Base-by-base conservation (phyloP, 2,797 vertebrate genomes). In the Discoglossus pictus region DNA sequence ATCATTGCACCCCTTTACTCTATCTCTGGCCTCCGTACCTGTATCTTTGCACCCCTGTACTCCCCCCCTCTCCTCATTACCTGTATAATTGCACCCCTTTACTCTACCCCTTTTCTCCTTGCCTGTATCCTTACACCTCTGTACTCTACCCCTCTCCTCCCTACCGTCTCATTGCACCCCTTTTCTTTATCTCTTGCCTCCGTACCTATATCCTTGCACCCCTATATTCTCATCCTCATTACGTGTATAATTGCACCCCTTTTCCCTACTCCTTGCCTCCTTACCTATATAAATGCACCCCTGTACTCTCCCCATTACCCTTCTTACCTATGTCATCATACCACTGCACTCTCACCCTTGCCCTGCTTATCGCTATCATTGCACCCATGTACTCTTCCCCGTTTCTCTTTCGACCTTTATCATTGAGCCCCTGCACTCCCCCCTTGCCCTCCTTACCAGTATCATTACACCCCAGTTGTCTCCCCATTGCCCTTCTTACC, bases 121-220 rank as follows among this genome's bases (percentile, higher is more conserved):
- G n/a, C n/a, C n/a, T n/a, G n/a, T n/a, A n/a, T n/a, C 44, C 3
- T 47, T 21, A 3, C 34, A n/a, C 18, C 51, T 31, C 23, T 20
- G 53, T 47, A 68, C 50, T 60, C 61, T 56, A 48, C 20, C 39
- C 68, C 69, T 52, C 23, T n/a, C n/a, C n/a, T n/a, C n/a, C n/a
- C n/a, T n/a, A n/a, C n/a, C n/a, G 10, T 25, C 12, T 24, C 16
- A 47, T 63, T 31, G n/a, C n/a, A 63, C 61, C 61, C 43, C 47
- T 13, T 21, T 40, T 21, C 23, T 25, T 27, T 65, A 15, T 38
- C 21, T 62, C 42, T 25, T 20, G 11, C n/a, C n/a, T n/a, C n/a
- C n/a, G n/a, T n/a, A n/a, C n/a, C n/a, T n/a, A n/a, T n/a, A n/a
- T n/a, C 44, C 3, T 47, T 21, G 7, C 34, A n/a, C 18, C 51